Evolutionary conservation across 2,888 invertebrate species (phyloP), one percentile per base, ranked within the genome.

Genomic region (Meta bourneti): DNA sequence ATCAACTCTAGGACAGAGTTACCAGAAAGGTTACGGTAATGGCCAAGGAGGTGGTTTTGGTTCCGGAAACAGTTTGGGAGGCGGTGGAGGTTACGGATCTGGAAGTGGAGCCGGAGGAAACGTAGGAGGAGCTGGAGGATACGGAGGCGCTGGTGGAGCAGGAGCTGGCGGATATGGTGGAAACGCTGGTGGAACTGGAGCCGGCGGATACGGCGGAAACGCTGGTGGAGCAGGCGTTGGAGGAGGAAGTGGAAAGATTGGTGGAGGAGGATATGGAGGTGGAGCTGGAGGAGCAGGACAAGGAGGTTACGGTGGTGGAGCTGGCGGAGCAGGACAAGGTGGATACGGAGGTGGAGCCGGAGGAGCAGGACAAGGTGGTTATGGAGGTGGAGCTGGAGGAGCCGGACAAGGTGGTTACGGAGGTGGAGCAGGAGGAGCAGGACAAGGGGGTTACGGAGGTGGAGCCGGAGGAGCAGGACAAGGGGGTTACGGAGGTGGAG

Each of bases 311-410:
- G 0, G 93, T 85, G 93, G 92, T 61, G 93, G 96, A 96, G 1
- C 97, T 96, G 8, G 97, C 97, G n/a, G 97, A 96, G 0, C 97
- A 97, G 94, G 96, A 96, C 0, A 97, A 97, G 93, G 97, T 97
- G 83, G 96, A 96, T 94, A 97, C 97, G 11, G 96, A 95, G 48
- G 95, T 95, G 95, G 94, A 96, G 97, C 89, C 96, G 75, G 92
- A 69, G 90, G 87, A n/a, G n/a, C n/a, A n/a, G n/a, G n/a, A n/a
- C n/a, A n/a, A n/a, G n/a, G n/a, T n/a, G n/a, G n/a, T n/a, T n/a
- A n/a, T 74, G 92, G 86, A 75, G 93, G 89, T 52, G 88, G 72
- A 79, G 93, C 85, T 54, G 90, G 74, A 72, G 82, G 71, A 61
- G 69, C 85, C 6, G 71, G 74, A 34, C 70, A 87, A 8, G 92